phyloP scores from a whole-genome alignment of 2,113 vertebrate species.

The Albula glossodonta region DNA sequence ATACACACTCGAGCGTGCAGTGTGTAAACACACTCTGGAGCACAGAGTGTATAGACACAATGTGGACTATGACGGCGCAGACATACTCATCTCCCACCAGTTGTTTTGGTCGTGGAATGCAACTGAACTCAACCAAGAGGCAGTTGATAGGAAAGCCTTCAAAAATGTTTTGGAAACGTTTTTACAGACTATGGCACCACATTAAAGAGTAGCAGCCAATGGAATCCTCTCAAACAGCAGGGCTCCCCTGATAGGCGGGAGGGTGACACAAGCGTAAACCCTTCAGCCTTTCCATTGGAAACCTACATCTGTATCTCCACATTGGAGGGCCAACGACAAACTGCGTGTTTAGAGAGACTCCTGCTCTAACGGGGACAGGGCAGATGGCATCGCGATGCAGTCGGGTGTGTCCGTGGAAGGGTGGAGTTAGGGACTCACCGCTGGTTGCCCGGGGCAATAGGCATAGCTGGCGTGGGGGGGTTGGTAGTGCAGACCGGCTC shows the following conservation, averaged over 20 bases:
- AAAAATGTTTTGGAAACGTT: too few species aligned
- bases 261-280: not conserved
- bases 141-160: too few species aligned
- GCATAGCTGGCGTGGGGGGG: slow-evolving; percentile 73
- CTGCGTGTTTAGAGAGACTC: not conserved
- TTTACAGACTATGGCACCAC: not conserved
- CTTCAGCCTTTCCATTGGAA: not conserved
- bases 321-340: not conserved
- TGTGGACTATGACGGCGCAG: too few species aligned
- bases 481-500: slow-evolving; percentile 77
- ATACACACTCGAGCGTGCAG: too few species aligned
- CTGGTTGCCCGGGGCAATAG: slow-evolving; percentile 75
- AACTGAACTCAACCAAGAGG: not conserved
- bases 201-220: not conserved
- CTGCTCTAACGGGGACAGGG: too few species aligned
- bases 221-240: not conserved
- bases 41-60: not conserved
- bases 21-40: not conserved
- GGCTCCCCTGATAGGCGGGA: not conserved
- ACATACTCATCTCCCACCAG: too few species aligned
- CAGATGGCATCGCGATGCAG: not conserved
- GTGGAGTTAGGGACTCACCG: slow-evolving; percentile 64
- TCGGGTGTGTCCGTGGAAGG: not conserved
- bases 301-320: not conserved
- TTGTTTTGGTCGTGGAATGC: not conserved